A percentile compares a stretch with the other conserved stretches of the same genome.
These are phyloP conservation scores for Chlamydotis undulata DNA, from an alignment of 2,113 vertebrate genomes.

Conservation along the genomic window DNA sequence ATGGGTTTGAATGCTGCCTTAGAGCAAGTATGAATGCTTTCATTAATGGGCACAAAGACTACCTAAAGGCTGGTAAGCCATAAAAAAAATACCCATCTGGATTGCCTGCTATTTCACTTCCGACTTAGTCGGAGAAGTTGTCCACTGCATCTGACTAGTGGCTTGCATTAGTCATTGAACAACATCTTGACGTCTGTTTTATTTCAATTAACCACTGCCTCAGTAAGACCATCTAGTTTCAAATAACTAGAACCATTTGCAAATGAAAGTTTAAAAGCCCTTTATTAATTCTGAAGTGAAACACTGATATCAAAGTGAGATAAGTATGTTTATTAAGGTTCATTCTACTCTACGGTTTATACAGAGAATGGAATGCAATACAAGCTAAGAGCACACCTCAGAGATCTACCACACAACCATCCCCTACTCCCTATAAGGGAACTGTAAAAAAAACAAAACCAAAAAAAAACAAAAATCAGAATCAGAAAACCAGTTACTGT, in stretches of 20 bases:
- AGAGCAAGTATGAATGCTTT: background rate
- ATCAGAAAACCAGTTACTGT: conserved; percentile 53
- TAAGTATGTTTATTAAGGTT: conserved; percentile 69
- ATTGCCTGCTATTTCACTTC: background rate
- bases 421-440: conserved; percentile 67
- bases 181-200: background rate
- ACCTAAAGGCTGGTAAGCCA: background rate
- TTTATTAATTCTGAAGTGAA: conserved; percentile 67
- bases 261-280: conserved; percentile 46
- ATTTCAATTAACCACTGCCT: background rate
- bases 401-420: conserved; percentile 62
- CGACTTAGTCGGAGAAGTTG: background rate
- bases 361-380: conserved; percentile 73
- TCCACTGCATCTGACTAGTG: background rate
- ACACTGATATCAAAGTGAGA: conserved; percentile 62
- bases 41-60: background rate
- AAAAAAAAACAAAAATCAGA: background rate
- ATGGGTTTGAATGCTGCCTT: fast-evolving
- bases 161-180: background rate
- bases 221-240: background rate
- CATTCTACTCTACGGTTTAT: conserved; percentile 64
- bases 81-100: background rate
- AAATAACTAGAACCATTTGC: conserved; percentile 38
- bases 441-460: conserved; percentile 1
- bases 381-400: conserved; percentile 67